Conservation (phyloP, 2,888 invertebrate genomes). For the Acrobasis consociella region DNA sequence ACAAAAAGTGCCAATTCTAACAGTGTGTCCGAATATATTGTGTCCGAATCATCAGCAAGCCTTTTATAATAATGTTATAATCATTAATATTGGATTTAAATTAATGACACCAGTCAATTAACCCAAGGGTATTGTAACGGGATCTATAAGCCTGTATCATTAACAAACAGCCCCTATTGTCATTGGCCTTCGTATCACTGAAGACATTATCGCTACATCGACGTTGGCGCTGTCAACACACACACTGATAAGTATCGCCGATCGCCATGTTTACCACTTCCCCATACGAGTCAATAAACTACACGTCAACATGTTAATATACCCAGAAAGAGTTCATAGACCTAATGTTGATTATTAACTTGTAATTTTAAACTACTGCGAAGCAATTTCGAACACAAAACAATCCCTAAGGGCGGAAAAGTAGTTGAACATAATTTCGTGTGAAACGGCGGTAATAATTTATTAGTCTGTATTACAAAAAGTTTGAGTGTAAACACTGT, state of each 20-base stretch:
- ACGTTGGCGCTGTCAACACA: conserved; percentile 21
- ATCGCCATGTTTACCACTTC: conserved; percentile 27
- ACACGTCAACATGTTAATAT: conserved; percentile 24
- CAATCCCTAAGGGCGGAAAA: neutral
- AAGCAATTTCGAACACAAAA: neutral
- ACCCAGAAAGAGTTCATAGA: conserved; percentile 9
- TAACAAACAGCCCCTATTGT: conserved; percentile 19
- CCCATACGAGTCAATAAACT: conserved; percentile 21
- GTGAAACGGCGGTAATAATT: neutral
- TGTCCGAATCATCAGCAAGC: no score
- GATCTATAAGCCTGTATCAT: neutral
- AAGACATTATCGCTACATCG: conserved; percentile 31
- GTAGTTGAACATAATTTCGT: neutral
- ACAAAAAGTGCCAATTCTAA: no score
- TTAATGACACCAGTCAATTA: neutral
- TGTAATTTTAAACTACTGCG: neutral
- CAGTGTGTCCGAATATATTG: no score
- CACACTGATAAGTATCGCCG: conserved; percentile 28
- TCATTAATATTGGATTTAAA: neutral
- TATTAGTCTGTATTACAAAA: neutral
- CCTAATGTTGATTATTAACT: neutral
- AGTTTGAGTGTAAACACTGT: no score
- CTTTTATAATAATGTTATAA: neutral
- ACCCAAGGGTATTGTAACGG: no score
- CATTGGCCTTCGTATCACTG: conserved; percentile 27